Evolutionary conservation across 1,140 invertebrate genomes (phyloP).

Genomic region (Zaprionus camerounensis): DNA sequence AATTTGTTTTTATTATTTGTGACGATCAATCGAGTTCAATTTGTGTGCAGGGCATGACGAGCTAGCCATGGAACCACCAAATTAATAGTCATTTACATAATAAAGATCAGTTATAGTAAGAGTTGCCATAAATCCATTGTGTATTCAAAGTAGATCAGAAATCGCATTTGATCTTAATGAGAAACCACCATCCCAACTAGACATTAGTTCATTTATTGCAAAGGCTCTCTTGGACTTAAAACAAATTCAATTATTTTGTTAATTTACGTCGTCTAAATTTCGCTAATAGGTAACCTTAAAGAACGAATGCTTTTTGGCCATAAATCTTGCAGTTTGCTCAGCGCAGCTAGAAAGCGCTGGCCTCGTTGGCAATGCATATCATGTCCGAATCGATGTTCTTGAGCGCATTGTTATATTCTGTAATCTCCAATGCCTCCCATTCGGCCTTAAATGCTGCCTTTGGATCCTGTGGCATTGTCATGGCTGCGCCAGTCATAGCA

Average conservation of each 20-base stretch:
- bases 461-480: constrained; percentile 98
- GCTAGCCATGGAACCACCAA: neutral
- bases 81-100: neutral
- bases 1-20: neutral
- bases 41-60: neutral
- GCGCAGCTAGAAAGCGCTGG: constrained; percentile 16
- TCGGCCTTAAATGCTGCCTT: constrained; percentile 99
- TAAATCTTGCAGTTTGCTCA: constrained; percentile 5
- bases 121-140: neutral
- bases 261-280: constrained; percentile 39
- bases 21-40: neutral
- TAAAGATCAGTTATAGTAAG: neutral
- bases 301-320: constrained; percentile 39
- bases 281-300: constrained; percentile 36
- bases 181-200: neutral
- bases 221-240: constrained; percentile 26
- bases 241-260: constrained; percentile 28
- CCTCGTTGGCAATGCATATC: constrained; percentile 60
- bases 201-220: constrained; percentile 38
- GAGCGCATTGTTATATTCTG: constrained; percentile 95
- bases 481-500: constrained; percentile 98
- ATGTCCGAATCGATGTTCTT: constrained; percentile 89
- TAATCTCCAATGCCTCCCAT: constrained; percentile 99
- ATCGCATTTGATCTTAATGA: neutral
- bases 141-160: neutral